Percentiles rank a stretch among this genome's conserved stretches.
These are phyloP conservation scores for Lasioglossum marginatum DNA, from an alignment of 2,888 invertebrate species.

Conservation along the genomic window DNA sequence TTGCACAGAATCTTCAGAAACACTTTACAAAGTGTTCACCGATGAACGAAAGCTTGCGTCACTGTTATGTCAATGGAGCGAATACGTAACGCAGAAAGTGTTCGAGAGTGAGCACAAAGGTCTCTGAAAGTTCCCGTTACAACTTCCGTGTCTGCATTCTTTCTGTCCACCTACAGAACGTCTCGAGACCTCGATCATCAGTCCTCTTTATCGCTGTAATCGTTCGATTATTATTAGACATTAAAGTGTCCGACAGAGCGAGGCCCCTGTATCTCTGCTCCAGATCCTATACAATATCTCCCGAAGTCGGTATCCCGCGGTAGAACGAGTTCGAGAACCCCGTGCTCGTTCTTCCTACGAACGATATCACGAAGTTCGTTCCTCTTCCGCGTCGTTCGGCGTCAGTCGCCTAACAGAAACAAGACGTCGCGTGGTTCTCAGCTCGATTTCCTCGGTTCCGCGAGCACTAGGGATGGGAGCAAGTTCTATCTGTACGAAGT, in stretches of 20 bases:
- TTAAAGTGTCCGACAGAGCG: neutral
- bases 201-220: neutral
- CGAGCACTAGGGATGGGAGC: neutral
- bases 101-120: neutral
- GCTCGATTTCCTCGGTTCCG: neutral
- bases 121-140: constrained; percentile 5
- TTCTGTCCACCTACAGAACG: constrained; percentile 9
- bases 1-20: neutral
- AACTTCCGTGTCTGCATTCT: neutral
- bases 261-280: neutral
- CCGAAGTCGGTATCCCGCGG: constrained; percentile 11
- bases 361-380: constrained; percentile 1
- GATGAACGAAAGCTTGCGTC: neutral
- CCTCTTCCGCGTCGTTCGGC: neutral
- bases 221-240: constrained; percentile 17
- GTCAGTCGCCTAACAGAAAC: neutral
- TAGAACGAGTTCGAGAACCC: neutral
- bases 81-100: neutral
- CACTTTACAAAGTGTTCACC: neutral
- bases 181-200: neutral
- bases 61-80: neutral
- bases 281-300: neutral
- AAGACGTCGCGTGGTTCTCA: neutral
- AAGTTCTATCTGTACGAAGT: neutral
- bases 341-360: neutral